Evolutionary conservation across 2,888 invertebrate genomes (phyloP), one percentile per base, ranked within the genome.

Genomic region (Lampropteryx suffumata): DNA sequence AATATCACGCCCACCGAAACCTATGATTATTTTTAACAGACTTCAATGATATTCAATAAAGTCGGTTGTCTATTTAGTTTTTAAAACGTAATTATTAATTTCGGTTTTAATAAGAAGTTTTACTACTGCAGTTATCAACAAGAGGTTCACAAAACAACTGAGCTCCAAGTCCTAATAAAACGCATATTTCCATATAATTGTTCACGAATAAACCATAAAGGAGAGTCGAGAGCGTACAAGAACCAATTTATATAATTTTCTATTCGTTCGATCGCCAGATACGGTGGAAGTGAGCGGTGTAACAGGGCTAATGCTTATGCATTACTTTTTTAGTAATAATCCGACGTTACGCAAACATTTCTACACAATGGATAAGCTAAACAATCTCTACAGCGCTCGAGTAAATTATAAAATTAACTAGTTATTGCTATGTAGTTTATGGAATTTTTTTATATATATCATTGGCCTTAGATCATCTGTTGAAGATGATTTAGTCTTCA

Each of bases 221-320:
- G 55, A 29, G 61, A 63, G 53, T 55, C 53, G 55, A 63, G 65
- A 58, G 62, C 74, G 76, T 75, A 79, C 72, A 69, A 77, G 77
- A 74, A 79, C 80, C 79, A 79, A 82, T 81, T 83, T 80, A 80
- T 81, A 76, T 79, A 80, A 79, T 83, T 81, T 80, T 75, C 76
- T 79, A 80, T 81, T 77, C 76, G 73, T 81, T 76, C 77, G 74
- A 81, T 80, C 67, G 71, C 72, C 64, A 76, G 78, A 80, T 79
- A 78, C 68, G 64, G 41, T 39, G 39, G 41, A 47, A 54, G 57
- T 47, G 57, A 56, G 44, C 43, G 57, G 45, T 76, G 76, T 24
- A 73, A 71, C 71, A 63, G 67, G 62, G 66, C 71, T 79, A 79
- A 80, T 80, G 74, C 73, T 69, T 76, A 76, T 75, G 75, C 74